Base-by-base conservation (phyloP, 2,888 invertebrate species). In the Ditula angustiorana region DNA sequence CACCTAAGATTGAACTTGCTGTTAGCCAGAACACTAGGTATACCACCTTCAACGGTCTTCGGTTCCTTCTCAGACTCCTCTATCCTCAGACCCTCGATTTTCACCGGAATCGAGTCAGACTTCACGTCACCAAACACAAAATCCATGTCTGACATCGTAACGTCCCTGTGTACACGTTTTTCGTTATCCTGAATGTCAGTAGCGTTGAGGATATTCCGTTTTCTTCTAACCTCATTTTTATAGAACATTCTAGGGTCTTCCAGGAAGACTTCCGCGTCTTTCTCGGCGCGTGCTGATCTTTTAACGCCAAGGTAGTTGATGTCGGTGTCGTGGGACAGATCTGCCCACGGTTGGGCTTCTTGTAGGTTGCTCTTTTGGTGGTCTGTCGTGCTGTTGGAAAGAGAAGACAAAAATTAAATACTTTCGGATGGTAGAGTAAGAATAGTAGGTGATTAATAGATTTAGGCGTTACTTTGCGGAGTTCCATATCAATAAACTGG, bases 21-120 rank as follows among this genome's bases (percentile, higher is more conserved):
- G 55, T 94, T 94, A 13, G 95, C 95, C 64, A 96, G 79, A 19
- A 98, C 93, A 68, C 94, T 94, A 0, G 97, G 96, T 33, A 96
- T 90, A 0, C 96, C 96, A 16, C 86, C 82, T 5, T 92, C 93
- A 1, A 90, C 82, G 11, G 91, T 88, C 65, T 87, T 87, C 0
- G 94, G 93, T 2, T 94, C 94, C 66, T 94, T 95, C n/a, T 87
- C 86, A 0, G 94, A 90, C 13, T 82, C 86, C 67, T 95, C 95
- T 0, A 95, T 82, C 52, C 95, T 87, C 2, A 95, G 59, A 0
- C 95, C 95, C 50, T 93, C 91, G 5, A 95, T 87, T 55, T 78
- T 75, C 0, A 93, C 72, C 0, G 67, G 41, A 0, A 67, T 33
- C 0, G 69, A 70, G 19, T 71, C 79, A 3, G 74, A 73, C 55